Evolutionary conservation across 2,888 invertebrate genomes (phyloP).

Genomic region (Drosophila mimica): DNA sequence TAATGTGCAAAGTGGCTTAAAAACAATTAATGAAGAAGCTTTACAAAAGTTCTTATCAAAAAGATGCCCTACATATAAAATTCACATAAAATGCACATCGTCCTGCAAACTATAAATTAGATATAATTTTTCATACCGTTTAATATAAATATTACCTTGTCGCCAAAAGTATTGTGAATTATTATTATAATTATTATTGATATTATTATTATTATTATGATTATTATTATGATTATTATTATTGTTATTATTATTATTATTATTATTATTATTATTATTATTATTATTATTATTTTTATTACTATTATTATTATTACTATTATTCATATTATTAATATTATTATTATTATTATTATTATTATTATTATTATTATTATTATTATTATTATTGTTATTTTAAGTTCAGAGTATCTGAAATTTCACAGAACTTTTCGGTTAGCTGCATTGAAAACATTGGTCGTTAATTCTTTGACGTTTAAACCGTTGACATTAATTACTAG

Average conservation of each 20-base stretch:
- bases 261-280: background rate
- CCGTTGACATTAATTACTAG: conserved; percentile 62
- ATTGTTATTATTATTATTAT: background rate
- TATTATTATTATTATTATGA: background rate
- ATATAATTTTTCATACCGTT: no score
- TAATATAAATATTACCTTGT: no score
- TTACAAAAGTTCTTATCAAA: background rate
- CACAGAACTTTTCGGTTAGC: background rate
- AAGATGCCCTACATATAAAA: background rate
- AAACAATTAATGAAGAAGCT: background rate
- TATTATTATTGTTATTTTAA: background rate
- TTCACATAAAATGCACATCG: background rate
- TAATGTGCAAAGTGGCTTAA: background rate
- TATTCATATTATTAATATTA: no score
- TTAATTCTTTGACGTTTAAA: conserved; percentile 44
- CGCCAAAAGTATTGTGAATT: background rate
- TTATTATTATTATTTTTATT: background rate
- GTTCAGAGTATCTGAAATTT: conserved; percentile 1
- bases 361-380: background rate
- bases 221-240: no score
- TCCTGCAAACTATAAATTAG: background rate
- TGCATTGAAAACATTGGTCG: conserved; percentile 3
- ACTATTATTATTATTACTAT: background rate
- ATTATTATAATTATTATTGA: background rate
- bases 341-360: background rate